Base-by-base conservation (phyloP, 2,888 invertebrate species). In the Oxyteleia sp. region DNA sequence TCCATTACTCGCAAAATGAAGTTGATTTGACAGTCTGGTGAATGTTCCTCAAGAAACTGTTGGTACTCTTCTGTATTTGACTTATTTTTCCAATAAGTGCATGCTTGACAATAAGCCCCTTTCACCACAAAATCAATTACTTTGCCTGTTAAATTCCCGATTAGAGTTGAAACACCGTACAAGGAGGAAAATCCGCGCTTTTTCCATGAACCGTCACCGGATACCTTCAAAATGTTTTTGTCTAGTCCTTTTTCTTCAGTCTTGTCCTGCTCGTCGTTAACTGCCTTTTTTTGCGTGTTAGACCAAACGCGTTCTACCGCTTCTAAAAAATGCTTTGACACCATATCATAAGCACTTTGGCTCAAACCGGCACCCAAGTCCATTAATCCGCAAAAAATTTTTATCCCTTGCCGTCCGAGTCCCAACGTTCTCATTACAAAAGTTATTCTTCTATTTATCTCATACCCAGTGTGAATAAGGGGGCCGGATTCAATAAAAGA, bases 381-480 rank as follows among this genome's bases (percentile, higher is more conserved):
- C 85, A 86, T 86, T 35, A 87, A 18, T 10, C 75, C 49, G 38
- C 84, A 85, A 41, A 85, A 86, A 8, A 35, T 68, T 49, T 86
- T 85, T 55, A 85, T 41, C 0, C 83, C 84, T 68, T 87, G 63
- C 16, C 49, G 79, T 43, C 84, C 84, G 49, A 88, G 55, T 45
- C 84, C 85, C n/a, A 87, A 49, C 32, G 86, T 69, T 15, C 87
- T 45, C 86, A 86, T 87, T 10, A 69, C 85, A 59, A 80, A 78
- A 7, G 86, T 26, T 0, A 87, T 59, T 68, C 85, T 23, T 26
- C 83, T 53, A 64, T 87, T 87, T 47, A 87, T 61, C 80, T 88
- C 87, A 51, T 53, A 87, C 7, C 15, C 53, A 53, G 4, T 29
- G 5, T 15, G 15, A 29, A 53, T 16, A 29, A 53, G 11, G 4